Conservation (phyloP, 1,140 invertebrate species). For the Limonius californicus region DNA sequence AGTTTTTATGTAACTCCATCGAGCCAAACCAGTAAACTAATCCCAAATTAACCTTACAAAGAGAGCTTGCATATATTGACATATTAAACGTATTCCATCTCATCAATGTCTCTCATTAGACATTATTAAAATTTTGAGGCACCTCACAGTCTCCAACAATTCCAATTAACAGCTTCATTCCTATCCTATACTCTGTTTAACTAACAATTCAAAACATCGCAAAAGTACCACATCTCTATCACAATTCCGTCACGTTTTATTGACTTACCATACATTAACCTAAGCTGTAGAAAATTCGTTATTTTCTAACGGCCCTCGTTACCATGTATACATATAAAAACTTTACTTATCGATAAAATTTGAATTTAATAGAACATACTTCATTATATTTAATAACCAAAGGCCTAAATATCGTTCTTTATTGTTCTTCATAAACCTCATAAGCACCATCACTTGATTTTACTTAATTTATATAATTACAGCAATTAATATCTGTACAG, state of each 20-base stretch:
- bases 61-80: conserved; percentile 35
- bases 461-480: neutral
- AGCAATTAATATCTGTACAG: too few relatives aligned
- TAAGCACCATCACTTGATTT: conserved; percentile 13
- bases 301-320: conserved; percentile 5
- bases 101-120: neutral
- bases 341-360: conserved; percentile 9
- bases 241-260: conserved; percentile 29
- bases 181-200: conserved; percentile 19
- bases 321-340: conserved; percentile 10
- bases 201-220: conserved; percentile 30
- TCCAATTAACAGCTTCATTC: conserved; percentile 32
- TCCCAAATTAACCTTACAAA: conserved; percentile 21
- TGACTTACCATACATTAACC: conserved; percentile 5
- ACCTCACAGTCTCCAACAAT: conserved; percentile 41
- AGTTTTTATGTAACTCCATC: conserved; percentile 17
- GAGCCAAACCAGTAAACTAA: conserved; percentile 24
- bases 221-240: conserved; percentile 38
- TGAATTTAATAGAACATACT: neutral
- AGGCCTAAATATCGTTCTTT: neutral
- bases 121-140: conserved; percentile 32
- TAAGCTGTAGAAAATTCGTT: conserved; percentile 3
- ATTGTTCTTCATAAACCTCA: neutral
- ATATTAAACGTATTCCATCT: conserved; percentile 21
- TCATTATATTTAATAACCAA: conserved; percentile 4